Conservation (phyloP, 2,113 vertebrate genomes). For the Mustela nigripes region DNA sequence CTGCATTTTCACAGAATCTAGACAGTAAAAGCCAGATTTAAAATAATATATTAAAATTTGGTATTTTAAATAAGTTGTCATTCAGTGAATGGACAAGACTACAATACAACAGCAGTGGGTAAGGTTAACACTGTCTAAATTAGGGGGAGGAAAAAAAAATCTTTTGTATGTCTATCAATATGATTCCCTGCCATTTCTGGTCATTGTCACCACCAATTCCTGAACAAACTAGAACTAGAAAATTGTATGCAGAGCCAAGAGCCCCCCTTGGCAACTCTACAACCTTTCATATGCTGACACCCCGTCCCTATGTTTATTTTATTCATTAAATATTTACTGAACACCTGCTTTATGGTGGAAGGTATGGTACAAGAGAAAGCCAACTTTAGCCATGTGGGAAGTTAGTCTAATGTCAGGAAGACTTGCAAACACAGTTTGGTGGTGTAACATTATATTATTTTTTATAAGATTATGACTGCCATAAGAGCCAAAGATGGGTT, state of each 20-base stretch:
- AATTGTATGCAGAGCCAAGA: neutral
- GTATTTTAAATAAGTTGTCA: constrained; percentile 5
- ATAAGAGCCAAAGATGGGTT: neutral
- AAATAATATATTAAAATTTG: neutral
- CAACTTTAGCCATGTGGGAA: neutral
- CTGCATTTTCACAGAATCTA: neutral
- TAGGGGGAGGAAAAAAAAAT: neutral
- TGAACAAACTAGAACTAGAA: neutral
- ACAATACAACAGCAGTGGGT: neutral
- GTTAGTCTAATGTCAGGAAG: neutral
- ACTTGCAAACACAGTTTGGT: neutral
- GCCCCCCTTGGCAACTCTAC: neutral
- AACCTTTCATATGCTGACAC: neutral
- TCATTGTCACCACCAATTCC: neutral
- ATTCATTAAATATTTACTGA: neutral
- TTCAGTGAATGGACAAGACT: neutral
- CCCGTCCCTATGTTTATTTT: neutral
- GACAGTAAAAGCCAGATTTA: neutral
- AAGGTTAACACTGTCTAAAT: neutral
- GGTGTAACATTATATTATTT: neutral
- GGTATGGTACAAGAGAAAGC: neutral
- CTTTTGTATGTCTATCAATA: neutral
- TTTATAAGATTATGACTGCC: neutral
- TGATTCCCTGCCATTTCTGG: neutral
- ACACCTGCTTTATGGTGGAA: neutral